These are phyloP conservation scores for Acronicta aceris DNA, from an alignment of 2,888 invertebrate species.

Conservation along the genomic window DNA sequence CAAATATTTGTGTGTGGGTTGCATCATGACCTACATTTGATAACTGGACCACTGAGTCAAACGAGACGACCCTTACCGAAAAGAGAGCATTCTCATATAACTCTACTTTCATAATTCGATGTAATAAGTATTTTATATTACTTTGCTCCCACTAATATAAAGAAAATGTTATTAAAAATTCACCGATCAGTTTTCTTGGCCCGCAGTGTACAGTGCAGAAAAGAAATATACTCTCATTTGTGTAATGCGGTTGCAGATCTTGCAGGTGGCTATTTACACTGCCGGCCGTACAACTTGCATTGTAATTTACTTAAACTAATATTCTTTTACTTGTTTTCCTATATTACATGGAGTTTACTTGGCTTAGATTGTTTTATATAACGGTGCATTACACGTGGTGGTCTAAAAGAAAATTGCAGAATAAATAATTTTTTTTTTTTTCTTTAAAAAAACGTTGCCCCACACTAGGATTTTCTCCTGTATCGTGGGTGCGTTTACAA, in stretches of 20 bases:
- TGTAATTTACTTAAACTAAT: constrained; percentile 46
- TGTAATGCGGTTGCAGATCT: constrained; percentile 55
- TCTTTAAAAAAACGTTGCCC: too few relatives aligned
- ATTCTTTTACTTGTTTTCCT: constrained; percentile 29
- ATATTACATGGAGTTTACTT: constrained; percentile 18
- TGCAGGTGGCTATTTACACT: constrained; percentile 56
- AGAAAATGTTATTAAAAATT: constrained; percentile 27
- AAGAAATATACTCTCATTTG: constrained; percentile 63
- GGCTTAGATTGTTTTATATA: constrained; percentile 25
- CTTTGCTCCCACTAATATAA: constrained; percentile 15
- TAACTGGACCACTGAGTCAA: not conserved
- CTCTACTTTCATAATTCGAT: not conserved
- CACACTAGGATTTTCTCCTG: too few relatives aligned
- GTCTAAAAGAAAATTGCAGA: constrained; percentile 18
- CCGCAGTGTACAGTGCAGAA: constrained; percentile 30
- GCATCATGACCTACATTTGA: too few relatives aligned
- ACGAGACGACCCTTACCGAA: not conserved
- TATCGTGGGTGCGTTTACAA: too few relatives aligned
- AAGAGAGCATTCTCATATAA: not conserved
- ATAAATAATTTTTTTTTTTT: constrained; percentile 29
- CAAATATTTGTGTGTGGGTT: too few relatives aligned
- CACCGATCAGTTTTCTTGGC: constrained; percentile 18
- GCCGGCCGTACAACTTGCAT: constrained; percentile 37
- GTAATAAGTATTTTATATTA: constrained; percentile 1
- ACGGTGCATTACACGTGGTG: constrained; percentile 18